Evolutionary conservation across 1,140 invertebrate species (phyloP), one percentile per base, ranked within the genome.

Genomic region (Hermatobates lingyangjiaoensis): DNA sequence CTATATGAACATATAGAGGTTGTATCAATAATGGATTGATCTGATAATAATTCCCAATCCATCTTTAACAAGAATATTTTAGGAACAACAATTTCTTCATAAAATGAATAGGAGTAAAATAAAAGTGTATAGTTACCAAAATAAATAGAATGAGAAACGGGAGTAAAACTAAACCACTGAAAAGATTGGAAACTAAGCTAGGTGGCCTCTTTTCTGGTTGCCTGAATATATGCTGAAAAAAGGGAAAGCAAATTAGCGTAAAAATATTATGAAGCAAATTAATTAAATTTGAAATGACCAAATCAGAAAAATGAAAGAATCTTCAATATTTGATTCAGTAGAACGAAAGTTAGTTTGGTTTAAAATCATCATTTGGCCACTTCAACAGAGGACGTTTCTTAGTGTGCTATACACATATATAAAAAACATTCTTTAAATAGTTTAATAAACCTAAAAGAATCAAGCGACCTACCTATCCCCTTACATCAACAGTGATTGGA

Each of bases 141-240:
- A 82, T 67, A 27, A 98, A 68, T 18, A 98, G 72, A 54, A 96
- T 62, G 27, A 93, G 63, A 54, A 96, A 64, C 23, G 93, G 94
- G 34, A 83, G 70, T 15, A 83, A 68, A 53, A 83, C 85, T 2
- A 96, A 68, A 21, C 74, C 75, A 47, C 90, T 93, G 66, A 97
- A 98, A 25, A 90, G 73, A 63, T 89, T 82, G 0, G 92, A 96
- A 27, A 98, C 80, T 45, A 81, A 65, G 42, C 76, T 75, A 14
- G 91, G 74, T 42, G 95, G 94, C 44, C 91, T 74, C 59, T 84
- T 83, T 64, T 98, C 94, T 12, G 92, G 86, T 63, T 80, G 76
- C 27, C 91, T 79, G 76, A 98, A 98, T 69, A 82, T 68, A 70
- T 98, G 94, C 73, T 83, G 63, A 45, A 57, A 58, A 23, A 4